Conservation (phyloP, 2,113 vertebrate genomes). For the Crotophaga sulcirostris region DNA sequence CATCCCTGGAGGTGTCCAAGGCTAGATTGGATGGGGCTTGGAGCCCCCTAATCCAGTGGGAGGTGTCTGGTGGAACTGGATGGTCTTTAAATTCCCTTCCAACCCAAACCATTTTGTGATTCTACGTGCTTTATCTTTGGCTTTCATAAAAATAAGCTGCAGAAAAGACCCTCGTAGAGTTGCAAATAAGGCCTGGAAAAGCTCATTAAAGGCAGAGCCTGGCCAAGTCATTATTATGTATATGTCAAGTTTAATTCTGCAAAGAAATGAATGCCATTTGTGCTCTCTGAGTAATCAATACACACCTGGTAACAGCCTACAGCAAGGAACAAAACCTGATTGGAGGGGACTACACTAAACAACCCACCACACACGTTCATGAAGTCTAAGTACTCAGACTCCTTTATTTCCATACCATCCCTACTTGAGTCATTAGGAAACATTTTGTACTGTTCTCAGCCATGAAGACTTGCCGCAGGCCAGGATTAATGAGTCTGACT, state of each 20-base stretch:
- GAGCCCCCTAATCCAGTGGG: no score
- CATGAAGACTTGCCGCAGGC: neutral
- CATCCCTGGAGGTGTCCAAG: no score
- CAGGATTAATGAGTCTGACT: constrained; percentile 18
- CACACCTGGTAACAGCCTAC: neutral
- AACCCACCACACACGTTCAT: accelerated
- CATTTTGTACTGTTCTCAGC: neutral
- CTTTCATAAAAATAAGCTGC: neutral
- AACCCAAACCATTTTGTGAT: no score
- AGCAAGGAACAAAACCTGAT: neutral
- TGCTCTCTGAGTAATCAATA: constrained; percentile 1
- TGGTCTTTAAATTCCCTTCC: no score
- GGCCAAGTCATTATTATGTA: neutral
- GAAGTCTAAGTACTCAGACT: neutral
- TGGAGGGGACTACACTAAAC: accelerated
- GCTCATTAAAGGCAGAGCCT: constrained; percentile 28
- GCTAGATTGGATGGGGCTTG: no score
- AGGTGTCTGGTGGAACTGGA: no score
- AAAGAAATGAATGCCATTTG: neutral
- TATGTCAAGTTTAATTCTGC: constrained; percentile 13
- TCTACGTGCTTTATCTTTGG: neutral
- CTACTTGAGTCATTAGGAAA: neutral
- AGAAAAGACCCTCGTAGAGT: neutral
- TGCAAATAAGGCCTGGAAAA: neutral
- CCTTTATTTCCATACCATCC: neutral